Evolutionary conservation across 2,113 vertebrate genomes (phyloP).

Genomic region (Nicator chloris): DNA sequence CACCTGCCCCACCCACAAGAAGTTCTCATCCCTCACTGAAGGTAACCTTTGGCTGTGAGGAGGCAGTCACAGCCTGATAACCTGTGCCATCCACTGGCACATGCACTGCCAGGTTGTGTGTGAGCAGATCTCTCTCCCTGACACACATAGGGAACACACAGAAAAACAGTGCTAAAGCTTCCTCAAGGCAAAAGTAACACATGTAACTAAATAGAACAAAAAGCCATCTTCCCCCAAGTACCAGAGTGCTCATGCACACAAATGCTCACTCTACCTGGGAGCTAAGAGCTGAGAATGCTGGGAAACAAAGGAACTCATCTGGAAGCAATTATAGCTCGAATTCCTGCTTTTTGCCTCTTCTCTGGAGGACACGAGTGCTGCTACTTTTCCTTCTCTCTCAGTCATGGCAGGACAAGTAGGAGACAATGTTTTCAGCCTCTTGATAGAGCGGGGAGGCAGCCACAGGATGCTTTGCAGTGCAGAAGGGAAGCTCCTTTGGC

Average conservation of each 20-base stretch:
- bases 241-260: not conserved
- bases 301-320: not conserved
- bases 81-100: not conserved
- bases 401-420: not conserved
- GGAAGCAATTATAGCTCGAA: not conserved
- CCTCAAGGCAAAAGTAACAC: not conserved
- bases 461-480: accelerated
- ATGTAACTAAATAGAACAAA: not conserved
- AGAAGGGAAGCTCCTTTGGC: no score
- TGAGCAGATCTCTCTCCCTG: not conserved
- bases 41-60: not conserved
- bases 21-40: not conserved
- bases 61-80: not conserved
- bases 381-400: not conserved
- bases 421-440: not conserved
- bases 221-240: not conserved
- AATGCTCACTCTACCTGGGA: not conserved
- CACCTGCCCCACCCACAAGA: not conserved
- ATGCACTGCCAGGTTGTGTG: accelerated
- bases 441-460: accelerated
- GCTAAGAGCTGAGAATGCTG: not conserved
- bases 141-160: not conserved
- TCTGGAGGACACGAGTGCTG: not conserved
- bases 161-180: not conserved
- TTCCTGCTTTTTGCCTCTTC: not conserved